A percentile compares a stretch with the other conserved stretches of the same genome.
phyloP scores from a whole-genome alignment of 2,888 invertebrate species.

The Mystacides longicornis region DNA sequence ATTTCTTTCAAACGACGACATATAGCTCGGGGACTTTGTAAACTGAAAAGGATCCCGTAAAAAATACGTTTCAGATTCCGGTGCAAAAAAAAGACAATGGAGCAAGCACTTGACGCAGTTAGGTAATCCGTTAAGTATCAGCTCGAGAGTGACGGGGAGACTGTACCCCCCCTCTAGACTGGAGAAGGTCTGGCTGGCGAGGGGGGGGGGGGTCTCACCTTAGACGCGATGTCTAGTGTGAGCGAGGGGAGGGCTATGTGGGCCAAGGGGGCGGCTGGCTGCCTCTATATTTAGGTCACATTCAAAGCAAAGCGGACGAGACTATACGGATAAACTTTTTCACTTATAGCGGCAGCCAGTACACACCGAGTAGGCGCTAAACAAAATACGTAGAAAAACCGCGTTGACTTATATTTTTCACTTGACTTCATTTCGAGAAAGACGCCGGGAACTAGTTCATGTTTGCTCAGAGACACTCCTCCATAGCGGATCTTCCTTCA shows the following conservation, averaged over 20 bases:
- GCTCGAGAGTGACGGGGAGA: background rate
- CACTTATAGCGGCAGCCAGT: too few relatives aligned
- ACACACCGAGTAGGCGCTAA: background rate
- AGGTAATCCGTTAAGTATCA: background rate
- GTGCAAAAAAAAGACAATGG: background rate
- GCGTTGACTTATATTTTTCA: too few relatives aligned
- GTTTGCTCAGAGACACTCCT: too few relatives aligned
- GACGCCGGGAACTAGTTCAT: too few relatives aligned
- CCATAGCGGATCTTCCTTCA: too few relatives aligned
- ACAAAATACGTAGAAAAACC: background rate
- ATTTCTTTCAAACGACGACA: too few relatives aligned
- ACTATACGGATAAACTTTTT: background rate
- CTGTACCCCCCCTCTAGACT: background rate
- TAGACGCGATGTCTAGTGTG: background rate
- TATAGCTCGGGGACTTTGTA: too few relatives aligned
- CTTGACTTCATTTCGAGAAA: too few relatives aligned
- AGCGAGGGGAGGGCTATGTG: background rate
- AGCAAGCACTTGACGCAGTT: background rate
- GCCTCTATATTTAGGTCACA: background rate
- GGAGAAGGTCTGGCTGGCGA: background rate
- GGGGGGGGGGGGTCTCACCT: background rate
- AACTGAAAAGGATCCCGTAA: too few relatives aligned
- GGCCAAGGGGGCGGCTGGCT: background rate
- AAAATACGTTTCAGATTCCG: background rate
- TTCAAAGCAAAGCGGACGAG: background rate